Evolutionary conservation across 1,140 invertebrate genomes (phyloP).

Genomic region (Drosophila subobscura): DNA sequence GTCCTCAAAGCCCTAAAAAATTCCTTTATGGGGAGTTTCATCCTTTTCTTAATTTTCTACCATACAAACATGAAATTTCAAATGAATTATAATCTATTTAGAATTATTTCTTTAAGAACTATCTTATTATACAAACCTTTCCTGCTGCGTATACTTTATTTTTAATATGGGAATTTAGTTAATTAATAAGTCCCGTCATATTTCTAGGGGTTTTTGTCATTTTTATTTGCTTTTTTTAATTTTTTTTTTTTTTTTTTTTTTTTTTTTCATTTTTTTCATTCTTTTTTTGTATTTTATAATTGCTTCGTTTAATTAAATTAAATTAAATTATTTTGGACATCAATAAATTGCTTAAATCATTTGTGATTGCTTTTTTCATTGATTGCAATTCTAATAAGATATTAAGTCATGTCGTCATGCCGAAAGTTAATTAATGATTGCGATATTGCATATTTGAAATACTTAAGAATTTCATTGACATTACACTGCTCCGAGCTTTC

Average conservation of each 20-base stretch:
- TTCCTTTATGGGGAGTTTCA: no score
- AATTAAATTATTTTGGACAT: slow-evolving; percentile 33
- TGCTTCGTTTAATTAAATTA: slow-evolving; percentile 16
- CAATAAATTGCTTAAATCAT: slow-evolving; percentile 1
- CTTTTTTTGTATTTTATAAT: slow-evolving; percentile 14
- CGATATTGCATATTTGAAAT: slow-evolving; percentile 28
- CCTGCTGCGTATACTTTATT: no score
- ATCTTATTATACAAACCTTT: no score
- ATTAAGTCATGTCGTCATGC: slow-evolving; percentile 20
- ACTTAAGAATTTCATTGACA: slow-evolving; percentile 20
- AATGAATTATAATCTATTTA: no score
- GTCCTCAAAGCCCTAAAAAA: no score
- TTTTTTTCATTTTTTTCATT: slow-evolving; percentile 24
- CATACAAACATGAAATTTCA: no score
- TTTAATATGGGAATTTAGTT: no score
- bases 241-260: slow-evolving; percentile 25
- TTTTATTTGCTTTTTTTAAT: slow-evolving; percentile 32
- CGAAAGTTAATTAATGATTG: slow-evolving; percentile 9
- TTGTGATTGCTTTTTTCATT: slow-evolving; percentile 19
- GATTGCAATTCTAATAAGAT: slow-evolving; percentile 35
- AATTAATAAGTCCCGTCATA: not conserved
- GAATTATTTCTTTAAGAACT: no score
- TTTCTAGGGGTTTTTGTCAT: slow-evolving; percentile 21
- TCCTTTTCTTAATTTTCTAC: no score
- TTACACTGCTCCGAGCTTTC: not conserved